phyloP scores from a whole-genome alignment of 2,113 vertebrate genomes.

The Sus scrofa region T2T-Sscrofa CM000830.6:69124501-69125000 shows the following conservation, averaged over 20 bases:
- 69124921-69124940: not conserved
- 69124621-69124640: conserved; percentile 29
- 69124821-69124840: conserved; percentile 32
- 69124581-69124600: conserved; percentile 42
- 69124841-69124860: conserved; percentile 33
- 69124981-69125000: conserved; percentile 53
- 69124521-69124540: conserved; percentile 37
- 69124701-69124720: no score
- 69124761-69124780: no score
- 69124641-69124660: conserved; percentile 43
- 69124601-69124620: conserved; percentile 25
- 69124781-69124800: no score
- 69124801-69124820: conserved; percentile 25
- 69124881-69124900: conserved; percentile 56
- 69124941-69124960: conserved; percentile 58
- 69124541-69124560: conserved; percentile 6
- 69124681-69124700: no score
- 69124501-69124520: conserved; percentile 46
- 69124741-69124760: no score
- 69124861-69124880: not conserved
- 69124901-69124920: conserved; percentile 29
- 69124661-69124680: no score
- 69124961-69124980: conserved; percentile 14
- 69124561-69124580: conserved; percentile 52
- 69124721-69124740: no score